These are phyloP conservation scores for Pteronotus mesoamericanus DNA, from an alignment of 2,797 vertebrate genomes.

Conservation along the genomic window DNA sequence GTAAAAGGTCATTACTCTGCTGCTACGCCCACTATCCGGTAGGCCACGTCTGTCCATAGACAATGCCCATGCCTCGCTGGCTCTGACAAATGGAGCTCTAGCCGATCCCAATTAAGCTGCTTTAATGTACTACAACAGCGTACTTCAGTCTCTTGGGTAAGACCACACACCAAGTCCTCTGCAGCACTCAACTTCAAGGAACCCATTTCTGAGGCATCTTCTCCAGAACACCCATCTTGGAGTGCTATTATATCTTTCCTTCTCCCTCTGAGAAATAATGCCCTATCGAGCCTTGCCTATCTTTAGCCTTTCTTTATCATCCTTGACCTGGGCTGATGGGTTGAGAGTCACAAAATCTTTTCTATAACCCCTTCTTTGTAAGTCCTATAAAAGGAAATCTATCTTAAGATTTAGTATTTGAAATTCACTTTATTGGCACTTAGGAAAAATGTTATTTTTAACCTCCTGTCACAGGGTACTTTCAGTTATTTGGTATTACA, in stretches of 20 bases:
- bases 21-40: neutral
- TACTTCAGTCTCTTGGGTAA: neutral
- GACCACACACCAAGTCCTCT: neutral
- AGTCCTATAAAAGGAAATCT: neutral
- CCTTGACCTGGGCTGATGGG: neutral
- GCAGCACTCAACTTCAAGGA: neutral
- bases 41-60: neutral
- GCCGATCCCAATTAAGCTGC: neutral
- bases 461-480: neutral
- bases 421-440: neutral
- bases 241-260: neutral
- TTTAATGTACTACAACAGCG: neutral
- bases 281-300: neutral
- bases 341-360: neutral
- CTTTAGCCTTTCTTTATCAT: neutral
- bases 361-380: neutral
- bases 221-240: neutral
- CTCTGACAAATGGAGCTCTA: neutral
- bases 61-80: neutral
- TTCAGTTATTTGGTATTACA: neutral
- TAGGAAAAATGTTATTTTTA: conserved; percentile 1
- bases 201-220: neutral
- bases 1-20: neutral
- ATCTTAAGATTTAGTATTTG: neutral
- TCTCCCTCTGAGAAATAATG: neutral